Evolutionary conservation across 2,888 invertebrate genomes (phyloP).

Genomic region (Nudaria mundana): DNA sequence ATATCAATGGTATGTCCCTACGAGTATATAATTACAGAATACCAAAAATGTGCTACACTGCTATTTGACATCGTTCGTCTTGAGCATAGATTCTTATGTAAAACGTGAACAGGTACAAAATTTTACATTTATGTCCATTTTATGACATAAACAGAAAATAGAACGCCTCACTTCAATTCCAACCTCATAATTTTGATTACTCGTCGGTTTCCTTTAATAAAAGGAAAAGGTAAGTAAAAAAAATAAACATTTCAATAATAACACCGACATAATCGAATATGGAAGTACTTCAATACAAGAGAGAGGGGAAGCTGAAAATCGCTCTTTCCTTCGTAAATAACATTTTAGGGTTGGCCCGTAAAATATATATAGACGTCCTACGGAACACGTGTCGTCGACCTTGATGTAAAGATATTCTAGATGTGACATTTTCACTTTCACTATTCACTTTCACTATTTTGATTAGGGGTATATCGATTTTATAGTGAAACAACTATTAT

Average conservation of each 20-base stretch:
- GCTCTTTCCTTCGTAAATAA: constrained; percentile 59
- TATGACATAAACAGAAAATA: constrained; percentile 8
- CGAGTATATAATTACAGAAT: no score
- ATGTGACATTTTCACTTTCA: no score
- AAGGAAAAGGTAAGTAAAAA: constrained; percentile 15
- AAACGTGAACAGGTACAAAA: no score
- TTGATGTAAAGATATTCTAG: constrained; percentile 10
- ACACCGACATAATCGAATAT: constrained; percentile 36
- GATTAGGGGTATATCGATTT: no score
- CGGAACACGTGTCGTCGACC: constrained; percentile 44
- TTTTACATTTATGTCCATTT: no score
- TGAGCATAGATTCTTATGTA: no score
- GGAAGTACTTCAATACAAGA: constrained; percentile 33
- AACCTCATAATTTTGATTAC: constrained; percentile 19
- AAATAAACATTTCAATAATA: constrained; percentile 32
- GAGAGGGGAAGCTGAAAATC: constrained; percentile 49
- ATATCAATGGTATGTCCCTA: no score
- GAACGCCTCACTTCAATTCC: constrained; percentile 4
- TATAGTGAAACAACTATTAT: no score
- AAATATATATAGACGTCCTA: constrained; percentile 46
- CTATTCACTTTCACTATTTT: no score
- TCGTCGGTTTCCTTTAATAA: constrained; percentile 11
- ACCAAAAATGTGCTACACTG: no score
- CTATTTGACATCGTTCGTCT: no score
- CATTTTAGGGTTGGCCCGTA: constrained; percentile 53